phyloP scores from a whole-genome alignment of 35 echinoderm and acorn worm genomes.

The Heliocidaris tuberculata region DNA sequence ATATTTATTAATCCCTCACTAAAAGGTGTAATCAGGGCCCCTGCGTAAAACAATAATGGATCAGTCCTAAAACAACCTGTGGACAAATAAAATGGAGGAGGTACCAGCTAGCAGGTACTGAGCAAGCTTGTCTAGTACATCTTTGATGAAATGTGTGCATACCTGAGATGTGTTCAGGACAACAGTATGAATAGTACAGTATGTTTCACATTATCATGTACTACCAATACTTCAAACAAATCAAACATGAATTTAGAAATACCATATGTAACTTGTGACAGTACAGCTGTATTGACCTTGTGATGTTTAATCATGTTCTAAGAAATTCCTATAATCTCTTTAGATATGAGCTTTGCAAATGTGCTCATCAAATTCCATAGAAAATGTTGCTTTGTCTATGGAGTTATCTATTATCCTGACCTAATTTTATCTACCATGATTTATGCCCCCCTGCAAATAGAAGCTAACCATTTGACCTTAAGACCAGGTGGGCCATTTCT shows the following conservation, averaged over 20 bases:
- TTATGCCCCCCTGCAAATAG: background rate
- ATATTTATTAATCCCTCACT: no score
- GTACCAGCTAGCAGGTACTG: no score
- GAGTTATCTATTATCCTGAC: background rate
- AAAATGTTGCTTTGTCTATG: background rate
- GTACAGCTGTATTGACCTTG: no score
- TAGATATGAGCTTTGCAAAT: background rate
- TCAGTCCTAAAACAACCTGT: slow-evolving; percentile 7
- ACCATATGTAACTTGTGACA: no score
- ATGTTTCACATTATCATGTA: no score
- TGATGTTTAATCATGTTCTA: background rate
- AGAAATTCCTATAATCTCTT: background rate
- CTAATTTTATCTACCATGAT: background rate
- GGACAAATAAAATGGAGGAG: background rate
- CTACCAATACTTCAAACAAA: no score
- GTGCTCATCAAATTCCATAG: background rate
- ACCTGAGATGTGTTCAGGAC: no score
- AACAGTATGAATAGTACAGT: no score
- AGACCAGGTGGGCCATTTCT: background rate
- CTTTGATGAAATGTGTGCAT: no score
- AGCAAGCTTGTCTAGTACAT: no score
- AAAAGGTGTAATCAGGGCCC: background rate
- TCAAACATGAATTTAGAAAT: no score
- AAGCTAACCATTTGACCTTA: background rate
- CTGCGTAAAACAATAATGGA: background rate